These are phyloP conservation scores for Gadopsis bispinosus DNA, from an alignment of 2,797 vertebrate genomes.

Conservation along the genomic window DNA sequence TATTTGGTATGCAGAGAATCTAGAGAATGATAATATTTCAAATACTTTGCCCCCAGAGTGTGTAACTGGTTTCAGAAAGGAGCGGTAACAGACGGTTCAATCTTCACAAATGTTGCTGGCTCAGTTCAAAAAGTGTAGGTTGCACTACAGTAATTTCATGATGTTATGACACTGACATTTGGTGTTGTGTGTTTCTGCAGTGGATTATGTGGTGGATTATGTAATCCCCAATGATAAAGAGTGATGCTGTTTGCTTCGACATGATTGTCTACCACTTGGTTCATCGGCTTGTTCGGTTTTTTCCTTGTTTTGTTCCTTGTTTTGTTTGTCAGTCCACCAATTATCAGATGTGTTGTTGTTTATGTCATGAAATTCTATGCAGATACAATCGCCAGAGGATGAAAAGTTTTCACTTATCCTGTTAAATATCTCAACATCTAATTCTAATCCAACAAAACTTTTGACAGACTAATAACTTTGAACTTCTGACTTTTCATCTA, in stretches of 20 bases:
- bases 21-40: background rate
- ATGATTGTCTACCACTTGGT: background rate
- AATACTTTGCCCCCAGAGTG: background rate
- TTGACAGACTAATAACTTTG: too few species aligned
- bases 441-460: too few species aligned
- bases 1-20: background rate
- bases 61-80: background rate
- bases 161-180: background rate
- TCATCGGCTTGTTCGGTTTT: background rate
- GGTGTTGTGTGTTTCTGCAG: background rate
- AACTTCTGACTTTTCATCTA: too few species aligned
- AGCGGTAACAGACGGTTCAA: background rate
- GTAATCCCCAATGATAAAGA: background rate
- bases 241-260: background rate
- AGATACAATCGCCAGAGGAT: background rate
- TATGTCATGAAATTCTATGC: background rate
- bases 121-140: background rate
- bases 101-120: background rate
- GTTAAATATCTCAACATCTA: too few species aligned
- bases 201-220: background rate
- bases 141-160: background rate
- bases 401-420: too few species aligned
- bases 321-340: background rate
- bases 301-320: background rate
- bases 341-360: background rate